Evolutionary conservation across 2,888 invertebrate genomes (phyloP), one percentile per base, ranked within the genome.

Genomic region (Gari tellinella): DNA sequence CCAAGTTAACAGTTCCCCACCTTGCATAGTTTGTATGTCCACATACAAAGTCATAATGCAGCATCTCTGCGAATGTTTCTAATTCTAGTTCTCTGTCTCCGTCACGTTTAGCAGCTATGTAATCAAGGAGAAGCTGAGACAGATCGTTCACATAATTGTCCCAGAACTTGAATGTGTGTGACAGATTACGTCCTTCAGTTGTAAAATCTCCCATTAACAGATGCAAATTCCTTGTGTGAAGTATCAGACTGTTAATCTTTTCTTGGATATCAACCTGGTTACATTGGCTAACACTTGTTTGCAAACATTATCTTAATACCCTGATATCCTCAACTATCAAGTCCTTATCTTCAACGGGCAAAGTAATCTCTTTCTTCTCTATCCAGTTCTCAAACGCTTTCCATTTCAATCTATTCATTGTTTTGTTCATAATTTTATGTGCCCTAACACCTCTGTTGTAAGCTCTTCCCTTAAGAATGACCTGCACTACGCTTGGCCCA

Each of bases 21-120:
- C 63, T 64, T 12, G 55, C 53, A 63, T 63, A 63, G n/a, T 53
- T 43, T 15, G 48, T 53, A 23, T 63, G 53, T 7, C 55, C 56
- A 56, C 23, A 48, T 10, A 48, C 26, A 23, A 46, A 55, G 1
- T 53, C 55, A 46, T 46, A 23, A 15, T 45, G 55, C 14, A 63
- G 2, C 63, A 63, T 63, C 53, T 63, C 63, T 15, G 53, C 53
- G 43, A 53, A 63, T 46, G 63, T 53, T 38, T 63, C 63, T 53
- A 46, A 46, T 17, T 64, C 64, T 1, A 56, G 46, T 15, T 38
- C 38, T 55, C 56, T 40, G 17, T 15, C 56, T 4, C 56, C 56
- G 56, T 48, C 49, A 48, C 48, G n/a, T 4, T 55, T 64, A 23
- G 56, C 56, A 19, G 55, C 40, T n/a, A 56, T 48, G 23, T 55